Evolutionary conservation across 1,140 invertebrate genomes (phyloP).

Genomic region (Orchestia grillus): DNA sequence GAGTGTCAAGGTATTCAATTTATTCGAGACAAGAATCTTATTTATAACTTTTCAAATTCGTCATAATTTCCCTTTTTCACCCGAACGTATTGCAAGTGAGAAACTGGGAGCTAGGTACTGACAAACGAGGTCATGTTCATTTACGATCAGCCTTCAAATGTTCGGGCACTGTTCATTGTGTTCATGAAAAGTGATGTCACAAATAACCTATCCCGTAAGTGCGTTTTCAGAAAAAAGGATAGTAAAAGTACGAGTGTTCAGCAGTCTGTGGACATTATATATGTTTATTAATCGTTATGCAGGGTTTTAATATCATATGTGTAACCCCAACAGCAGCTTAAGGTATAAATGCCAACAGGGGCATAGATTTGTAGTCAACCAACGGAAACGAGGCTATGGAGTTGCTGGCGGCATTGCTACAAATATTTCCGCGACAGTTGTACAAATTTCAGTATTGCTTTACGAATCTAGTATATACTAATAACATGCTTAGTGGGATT

Average conservation of each 20-base stretch:
- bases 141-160: no score
- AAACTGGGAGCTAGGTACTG: no score
- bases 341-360: conserved; percentile 40
- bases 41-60: no score
- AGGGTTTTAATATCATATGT: conserved; percentile 50
- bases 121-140: no score
- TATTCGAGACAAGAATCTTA: no score
- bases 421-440: background rate
- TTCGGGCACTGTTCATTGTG: no score
- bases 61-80: no score
- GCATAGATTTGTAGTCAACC: conserved; percentile 54
- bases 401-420: background rate
- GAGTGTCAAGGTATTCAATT: no score
- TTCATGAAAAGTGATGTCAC: no score
- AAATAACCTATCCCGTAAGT: background rate
- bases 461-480: background rate
- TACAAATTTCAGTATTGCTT: background rate
- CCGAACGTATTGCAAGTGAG: no score
- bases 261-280: conserved; percentile 52
- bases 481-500: background rate
- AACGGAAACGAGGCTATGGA: background rate
- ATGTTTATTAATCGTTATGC: conserved; percentile 56
- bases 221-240: background rate
- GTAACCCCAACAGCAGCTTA: conserved; percentile 47
- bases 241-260: background rate